phyloP scores from a whole-genome alignment of 2,113 vertebrate species.

The Bothrops jararaca region DNA sequence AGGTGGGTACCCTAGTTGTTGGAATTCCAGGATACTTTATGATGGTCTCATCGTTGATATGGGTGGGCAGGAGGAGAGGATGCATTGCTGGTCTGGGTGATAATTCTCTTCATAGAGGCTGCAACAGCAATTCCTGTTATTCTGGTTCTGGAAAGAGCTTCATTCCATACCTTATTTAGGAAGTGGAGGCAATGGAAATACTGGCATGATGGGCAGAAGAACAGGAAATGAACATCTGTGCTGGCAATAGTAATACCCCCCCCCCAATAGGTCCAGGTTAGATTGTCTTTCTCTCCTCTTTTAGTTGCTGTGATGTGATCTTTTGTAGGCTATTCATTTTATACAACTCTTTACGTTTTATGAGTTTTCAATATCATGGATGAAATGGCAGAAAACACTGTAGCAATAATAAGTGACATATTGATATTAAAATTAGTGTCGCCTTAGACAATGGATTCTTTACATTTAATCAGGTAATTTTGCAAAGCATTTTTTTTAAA shows the following conservation, averaged over 20 bases:
- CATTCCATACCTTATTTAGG: background rate
- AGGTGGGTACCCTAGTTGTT: background rate
- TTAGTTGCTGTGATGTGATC: background rate
- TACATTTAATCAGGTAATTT: too few species aligned
- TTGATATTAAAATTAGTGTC: too few species aligned
- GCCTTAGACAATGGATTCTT: too few species aligned
- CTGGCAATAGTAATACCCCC: too few species aligned
- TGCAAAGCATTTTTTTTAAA: too few species aligned
- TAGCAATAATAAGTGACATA: too few species aligned
- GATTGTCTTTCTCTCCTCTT: background rate
- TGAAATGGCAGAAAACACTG: too few species aligned
- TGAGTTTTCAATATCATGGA: background rate
- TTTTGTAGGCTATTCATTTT: background rate
- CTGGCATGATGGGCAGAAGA: background rate
- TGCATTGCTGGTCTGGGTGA: background rate
- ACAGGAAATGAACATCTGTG: background rate
- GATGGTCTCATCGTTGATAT: background rate
- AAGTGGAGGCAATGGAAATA: background rate
- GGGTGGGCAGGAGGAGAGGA: too few species aligned
- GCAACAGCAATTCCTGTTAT: too few species aligned
- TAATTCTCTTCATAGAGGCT: background rate
- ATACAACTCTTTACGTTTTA: background rate
- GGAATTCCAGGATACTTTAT: background rate
- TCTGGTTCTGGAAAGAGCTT: too few species aligned
- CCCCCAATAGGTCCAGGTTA: background rate